These are phyloP conservation scores for Pollimyrus isidori DNA, from an alignment of 2,113 vertebrate genomes.

Conservation along the genomic window DNA sequence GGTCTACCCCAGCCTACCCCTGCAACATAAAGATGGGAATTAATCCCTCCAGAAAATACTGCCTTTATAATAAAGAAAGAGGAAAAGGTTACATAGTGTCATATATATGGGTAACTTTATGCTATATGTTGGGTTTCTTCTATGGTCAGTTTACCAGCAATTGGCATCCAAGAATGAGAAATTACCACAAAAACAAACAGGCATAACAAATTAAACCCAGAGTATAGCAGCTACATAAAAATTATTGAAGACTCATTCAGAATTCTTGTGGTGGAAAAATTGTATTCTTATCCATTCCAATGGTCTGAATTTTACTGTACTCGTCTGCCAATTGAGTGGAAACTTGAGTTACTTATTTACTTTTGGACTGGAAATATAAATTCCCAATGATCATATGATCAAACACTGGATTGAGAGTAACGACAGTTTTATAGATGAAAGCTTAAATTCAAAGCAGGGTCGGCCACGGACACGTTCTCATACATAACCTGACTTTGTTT, in stretches of 20 bases:
- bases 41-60: background rate
- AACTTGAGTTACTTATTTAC: conserved; percentile 13
- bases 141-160: background rate
- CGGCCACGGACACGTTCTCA: background rate
- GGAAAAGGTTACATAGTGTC: background rate
- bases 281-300: background rate
- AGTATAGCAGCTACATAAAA: background rate
- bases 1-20: background rate
- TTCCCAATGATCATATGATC: conserved; percentile 5
- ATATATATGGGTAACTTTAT: background rate
- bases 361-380: conserved; percentile 6
- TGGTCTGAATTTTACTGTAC: conserved; percentile 1
- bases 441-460: background rate
- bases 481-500: background rate
- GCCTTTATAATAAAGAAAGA: background rate
- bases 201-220: conserved; percentile 2
- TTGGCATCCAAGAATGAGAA: background rate
- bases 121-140: background rate
- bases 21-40: background rate
- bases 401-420: background rate
- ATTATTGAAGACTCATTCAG: background rate
- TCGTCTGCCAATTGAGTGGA: conserved; percentile 3
- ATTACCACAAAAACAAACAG: conserved; percentile 12
- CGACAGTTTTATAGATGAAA: background rate
- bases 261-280: conserved; percentile 15